Evolutionary conservation across 2,888 invertebrate genomes (phyloP).

Genomic region (Hylaea fasciaria): DNA sequence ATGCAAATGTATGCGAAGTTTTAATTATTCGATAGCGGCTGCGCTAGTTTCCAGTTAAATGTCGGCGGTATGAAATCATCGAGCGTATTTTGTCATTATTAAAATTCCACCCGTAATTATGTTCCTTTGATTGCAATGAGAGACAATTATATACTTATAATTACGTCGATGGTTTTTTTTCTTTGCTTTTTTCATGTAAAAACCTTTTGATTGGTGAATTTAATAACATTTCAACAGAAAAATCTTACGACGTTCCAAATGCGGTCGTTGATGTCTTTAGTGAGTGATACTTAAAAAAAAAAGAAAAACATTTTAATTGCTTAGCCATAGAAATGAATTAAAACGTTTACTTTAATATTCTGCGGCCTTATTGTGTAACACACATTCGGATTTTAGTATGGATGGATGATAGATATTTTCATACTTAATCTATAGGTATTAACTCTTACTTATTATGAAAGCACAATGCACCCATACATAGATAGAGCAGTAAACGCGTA

Average conservation of each 20-base stretch:
- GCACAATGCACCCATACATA: conserved; percentile 4
- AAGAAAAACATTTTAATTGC: too few relatives aligned
- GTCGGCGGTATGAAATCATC: conserved; percentile 19
- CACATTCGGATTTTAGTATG: too few relatives aligned
- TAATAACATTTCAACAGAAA: too few relatives aligned
- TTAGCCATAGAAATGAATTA: too few relatives aligned
- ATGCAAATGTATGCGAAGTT: conserved; percentile 58
- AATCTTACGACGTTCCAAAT: too few relatives aligned
- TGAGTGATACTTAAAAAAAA: too few relatives aligned
- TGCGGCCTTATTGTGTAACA: too few relatives aligned
- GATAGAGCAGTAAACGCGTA: conserved; percentile 30
- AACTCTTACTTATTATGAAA: neutral
- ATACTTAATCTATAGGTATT: too few relatives aligned
- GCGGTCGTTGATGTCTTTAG: too few relatives aligned
- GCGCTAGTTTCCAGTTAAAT: conserved; percentile 26
- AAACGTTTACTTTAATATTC: too few relatives aligned
- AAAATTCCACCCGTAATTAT: conserved; percentile 14
- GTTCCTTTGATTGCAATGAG: conserved; percentile 16
- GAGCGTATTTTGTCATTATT: conserved; percentile 31
- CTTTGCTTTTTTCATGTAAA: neutral
- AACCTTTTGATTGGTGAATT: too few relatives aligned
- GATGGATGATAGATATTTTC: too few relatives aligned
- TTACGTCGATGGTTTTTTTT: neutral
- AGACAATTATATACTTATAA: neutral
- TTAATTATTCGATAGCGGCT: conserved; percentile 53